A percentile compares a stretch with the other conserved stretches of the same genome.
Conservation (phyloP, 2,797 vertebrate species). For the Perodicticus potto region DNA sequence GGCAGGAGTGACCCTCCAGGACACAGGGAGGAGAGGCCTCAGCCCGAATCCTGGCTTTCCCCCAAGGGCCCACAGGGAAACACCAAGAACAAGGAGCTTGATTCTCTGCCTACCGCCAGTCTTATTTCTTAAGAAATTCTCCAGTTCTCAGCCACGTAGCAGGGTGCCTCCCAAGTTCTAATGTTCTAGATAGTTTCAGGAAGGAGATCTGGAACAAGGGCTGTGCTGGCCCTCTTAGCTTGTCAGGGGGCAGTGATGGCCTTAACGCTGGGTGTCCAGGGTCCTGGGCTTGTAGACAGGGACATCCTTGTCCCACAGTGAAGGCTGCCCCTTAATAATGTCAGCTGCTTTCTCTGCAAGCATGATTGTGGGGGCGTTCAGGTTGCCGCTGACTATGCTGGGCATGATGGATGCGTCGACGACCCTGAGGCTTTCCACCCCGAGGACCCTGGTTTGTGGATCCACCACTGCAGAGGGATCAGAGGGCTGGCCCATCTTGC, state of each 20-base stretch:
- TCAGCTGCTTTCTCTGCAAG: constrained; percentile 97
- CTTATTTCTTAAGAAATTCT: background rate
- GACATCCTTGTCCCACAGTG: constrained; percentile 89
- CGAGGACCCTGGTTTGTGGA: constrained; percentile 92
- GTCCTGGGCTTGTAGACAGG: constrained; percentile 93
- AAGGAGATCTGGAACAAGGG: background rate
- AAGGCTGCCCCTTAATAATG: constrained; percentile 92
- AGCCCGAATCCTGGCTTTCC: background rate
- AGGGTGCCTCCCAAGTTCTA: background rate
- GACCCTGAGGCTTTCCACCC: constrained; percentile 93
- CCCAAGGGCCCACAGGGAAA: background rate
- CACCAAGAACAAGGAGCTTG: background rate
- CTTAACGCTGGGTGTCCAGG: constrained; percentile 91
- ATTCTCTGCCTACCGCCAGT: background rate
- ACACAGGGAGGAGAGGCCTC: background rate
- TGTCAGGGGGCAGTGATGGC: background rate
- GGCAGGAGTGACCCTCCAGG: background rate
- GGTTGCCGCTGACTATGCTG: constrained; percentile 96
- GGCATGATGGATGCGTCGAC: constrained; percentile 99
- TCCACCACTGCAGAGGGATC: constrained; percentile 94
- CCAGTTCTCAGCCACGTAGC: background rate
- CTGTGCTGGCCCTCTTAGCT: background rate
- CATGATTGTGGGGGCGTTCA: constrained; percentile 98
- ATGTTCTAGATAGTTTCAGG: background rate
- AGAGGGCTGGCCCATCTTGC: constrained; percentile 95